These are phyloP conservation scores for Eulemur albifrons DNA, from an alignment of 2,797 vertebrate species.

Conservation along the genomic window DNA sequence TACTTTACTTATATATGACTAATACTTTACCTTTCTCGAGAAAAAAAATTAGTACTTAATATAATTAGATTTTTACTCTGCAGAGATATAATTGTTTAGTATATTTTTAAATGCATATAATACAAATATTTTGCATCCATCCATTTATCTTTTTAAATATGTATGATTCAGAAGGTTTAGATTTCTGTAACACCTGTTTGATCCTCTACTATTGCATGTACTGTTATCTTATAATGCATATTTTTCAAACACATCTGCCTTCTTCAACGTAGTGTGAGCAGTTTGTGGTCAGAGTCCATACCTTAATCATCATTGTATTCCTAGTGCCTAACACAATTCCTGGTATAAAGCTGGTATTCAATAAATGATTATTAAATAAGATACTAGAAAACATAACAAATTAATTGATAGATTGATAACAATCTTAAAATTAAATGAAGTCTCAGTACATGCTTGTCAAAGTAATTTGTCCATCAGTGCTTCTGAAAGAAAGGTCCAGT, in stretches of 20 bases:
- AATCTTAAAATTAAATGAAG: conserved; percentile 27
- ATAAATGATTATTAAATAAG: not conserved
- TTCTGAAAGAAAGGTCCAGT: not conserved
- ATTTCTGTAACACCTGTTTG: not conserved
- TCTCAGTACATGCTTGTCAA: not conserved
- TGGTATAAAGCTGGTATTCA: not conserved
- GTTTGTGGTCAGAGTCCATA: not conserved
- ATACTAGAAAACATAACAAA: not conserved
- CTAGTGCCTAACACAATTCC: not conserved
- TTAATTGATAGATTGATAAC: not conserved
- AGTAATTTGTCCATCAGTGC: not conserved
- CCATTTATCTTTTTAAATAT: conserved; percentile 37
- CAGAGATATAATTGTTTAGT: not conserved
- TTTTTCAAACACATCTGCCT: not conserved
- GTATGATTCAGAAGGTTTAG: not conserved
- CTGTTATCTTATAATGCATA: not conserved
- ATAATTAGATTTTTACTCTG: conserved; percentile 9
- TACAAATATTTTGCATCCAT: not conserved
- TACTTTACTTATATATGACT: conserved; percentile 13
- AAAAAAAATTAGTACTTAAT: conserved; percentile 46
- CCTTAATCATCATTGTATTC: not conserved
- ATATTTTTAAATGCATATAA: conserved; percentile 43
- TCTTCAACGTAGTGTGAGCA: not conserved
- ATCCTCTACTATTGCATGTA: not conserved
- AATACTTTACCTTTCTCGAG: conserved; percentile 57